phyloP scores from a whole-genome alignment of 2,113 vertebrate species.

The Columba janthina region DNA sequence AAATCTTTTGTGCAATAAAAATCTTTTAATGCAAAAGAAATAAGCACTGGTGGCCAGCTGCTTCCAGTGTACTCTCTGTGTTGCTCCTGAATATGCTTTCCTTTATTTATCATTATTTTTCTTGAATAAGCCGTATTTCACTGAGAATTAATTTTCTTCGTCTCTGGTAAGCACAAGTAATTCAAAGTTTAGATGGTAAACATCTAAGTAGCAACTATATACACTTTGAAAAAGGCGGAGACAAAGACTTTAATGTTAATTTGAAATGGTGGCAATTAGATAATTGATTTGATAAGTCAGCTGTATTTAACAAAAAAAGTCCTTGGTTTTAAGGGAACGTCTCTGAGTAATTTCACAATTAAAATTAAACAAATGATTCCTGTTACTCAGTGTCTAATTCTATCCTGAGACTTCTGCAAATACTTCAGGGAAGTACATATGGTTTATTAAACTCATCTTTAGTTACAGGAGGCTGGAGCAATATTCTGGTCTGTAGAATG shows the following conservation, averaged over 20 bases:
- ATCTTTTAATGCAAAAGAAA: not conserved
- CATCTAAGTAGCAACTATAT: not conserved
- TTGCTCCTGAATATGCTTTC: not conserved
- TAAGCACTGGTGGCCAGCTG: not conserved
- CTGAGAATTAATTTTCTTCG: not conserved
- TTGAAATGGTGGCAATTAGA: not conserved
- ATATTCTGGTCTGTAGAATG: not conserved
- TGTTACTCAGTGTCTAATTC: not conserved
- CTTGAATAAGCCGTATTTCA: not conserved
- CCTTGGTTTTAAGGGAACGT: not conserved
- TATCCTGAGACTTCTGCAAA: not conserved
- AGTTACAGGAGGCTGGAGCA: not conserved
- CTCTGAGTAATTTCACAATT: not conserved
- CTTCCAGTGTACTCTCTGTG: not conserved
- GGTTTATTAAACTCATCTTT: not conserved
- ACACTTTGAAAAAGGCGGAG: not conserved
- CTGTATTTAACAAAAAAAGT: not conserved
- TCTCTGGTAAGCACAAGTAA: not conserved
- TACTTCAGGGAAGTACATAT: not conserved
- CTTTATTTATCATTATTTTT: not conserved
- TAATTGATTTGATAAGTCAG: slow-evolving; percentile 1
- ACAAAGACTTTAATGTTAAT: not conserved
- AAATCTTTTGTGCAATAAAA: slow-evolving; percentile 7
- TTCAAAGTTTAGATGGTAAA: not conserved
- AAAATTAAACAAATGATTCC: not conserved